Base-by-base conservation (phyloP, 2,797 vertebrate species). In the Halcyon smyrnensis region DNA sequence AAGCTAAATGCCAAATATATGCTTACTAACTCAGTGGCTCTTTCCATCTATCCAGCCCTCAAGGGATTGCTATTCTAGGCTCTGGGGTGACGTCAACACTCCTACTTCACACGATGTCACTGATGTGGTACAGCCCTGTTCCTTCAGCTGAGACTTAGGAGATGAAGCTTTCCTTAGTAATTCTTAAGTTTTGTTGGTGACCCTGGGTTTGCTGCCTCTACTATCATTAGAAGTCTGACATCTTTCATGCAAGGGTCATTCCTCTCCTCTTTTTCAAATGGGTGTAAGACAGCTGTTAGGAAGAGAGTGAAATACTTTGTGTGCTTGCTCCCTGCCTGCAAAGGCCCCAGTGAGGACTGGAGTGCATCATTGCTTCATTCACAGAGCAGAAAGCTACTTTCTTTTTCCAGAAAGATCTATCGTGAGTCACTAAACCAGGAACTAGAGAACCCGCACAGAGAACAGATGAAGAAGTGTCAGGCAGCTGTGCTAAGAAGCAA, bases 1-100 rank as follows among this genome's bases (percentile, higher is more conserved):
- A 82, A 56, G 71, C 63, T 87, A 90, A 94, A 96, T 94, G 95
- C 95, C 95, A 95, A 94, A 90, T 85, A 59, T 67, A 91, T 4
- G 34, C 67, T 95, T 92, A 69, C 60, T 60, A 88, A 74, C 67
- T 79, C 80, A 34, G 80, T 94, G 91, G 51, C 75, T 84, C 69
- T 56, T 41, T 92, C 85, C 56, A 60, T 94, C 90, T 84, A 25
- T 53, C 74, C 60, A 67, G 65, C 24, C 64, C 90, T 84, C 90
- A 16, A 10, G 71, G 86, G 91, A 94, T 11, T 63, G 74, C 90
- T 93, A 90, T 96, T 96, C 94, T 46, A 79, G 80, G 94, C 67
- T 63, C 73, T 46, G 34, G 48, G 32, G 71, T 96, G 91, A 95
- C 12, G 71, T 95, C 95, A 95, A n/a, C 39, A 13, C 32, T 90